Evolutionary conservation across 2,797 vertebrate species (phyloP).

Genomic region (Premnoplex brunnescens): DNA sequence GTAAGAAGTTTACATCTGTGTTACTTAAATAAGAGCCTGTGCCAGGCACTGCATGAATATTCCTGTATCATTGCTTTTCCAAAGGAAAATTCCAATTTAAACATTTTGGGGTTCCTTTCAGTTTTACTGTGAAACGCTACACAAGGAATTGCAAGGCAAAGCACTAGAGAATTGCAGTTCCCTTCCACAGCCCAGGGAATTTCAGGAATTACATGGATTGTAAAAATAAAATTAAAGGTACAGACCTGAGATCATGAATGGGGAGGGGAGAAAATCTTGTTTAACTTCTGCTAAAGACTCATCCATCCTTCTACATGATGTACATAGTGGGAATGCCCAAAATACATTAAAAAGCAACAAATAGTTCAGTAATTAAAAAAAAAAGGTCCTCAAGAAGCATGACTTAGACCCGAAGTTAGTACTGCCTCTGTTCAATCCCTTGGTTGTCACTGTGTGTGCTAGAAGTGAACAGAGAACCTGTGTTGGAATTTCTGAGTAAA

Average conservation of each 20-base stretch:
- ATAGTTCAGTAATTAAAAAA: not conserved
- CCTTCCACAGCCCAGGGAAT: not conserved
- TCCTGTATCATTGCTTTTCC: not conserved
- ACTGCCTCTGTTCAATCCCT: not conserved
- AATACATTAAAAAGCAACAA: not conserved
- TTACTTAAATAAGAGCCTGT: not conserved
- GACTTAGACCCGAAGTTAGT: not conserved
- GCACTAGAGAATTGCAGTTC: not conserved
- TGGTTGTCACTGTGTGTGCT: not conserved
- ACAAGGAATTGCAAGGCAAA: not conserved
- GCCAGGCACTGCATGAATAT: not conserved
- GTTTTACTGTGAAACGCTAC: not conserved
- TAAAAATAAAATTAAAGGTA: not conserved
- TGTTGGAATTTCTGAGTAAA: not conserved
- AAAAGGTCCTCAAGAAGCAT: not conserved
- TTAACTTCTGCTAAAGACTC: not conserved
- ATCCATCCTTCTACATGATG: not conserved
- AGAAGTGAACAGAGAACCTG: not conserved
- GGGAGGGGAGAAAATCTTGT: not conserved
- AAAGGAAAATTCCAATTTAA: not conserved
- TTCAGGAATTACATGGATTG: not conserved
- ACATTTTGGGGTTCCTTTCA: not conserved
- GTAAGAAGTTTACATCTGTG: not conserved
- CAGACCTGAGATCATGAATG: not conserved
- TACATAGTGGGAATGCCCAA: not conserved